phyloP scores from a whole-genome alignment of 2,797 vertebrate species.

The Micropoecilia bifurca region DNA sequence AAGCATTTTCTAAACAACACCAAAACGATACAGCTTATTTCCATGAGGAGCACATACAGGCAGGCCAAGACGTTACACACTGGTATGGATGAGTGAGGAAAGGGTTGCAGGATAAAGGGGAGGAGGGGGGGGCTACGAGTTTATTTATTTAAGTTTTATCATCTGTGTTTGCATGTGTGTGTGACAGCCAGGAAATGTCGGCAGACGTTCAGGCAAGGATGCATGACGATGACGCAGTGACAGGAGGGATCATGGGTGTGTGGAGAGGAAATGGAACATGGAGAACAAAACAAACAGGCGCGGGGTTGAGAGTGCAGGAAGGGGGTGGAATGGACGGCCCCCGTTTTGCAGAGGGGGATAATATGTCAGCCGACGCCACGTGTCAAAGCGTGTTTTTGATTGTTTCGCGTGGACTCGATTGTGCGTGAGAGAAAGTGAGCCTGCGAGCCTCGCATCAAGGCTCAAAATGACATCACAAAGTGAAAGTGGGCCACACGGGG shows the following conservation, averaged over 20 bases:
- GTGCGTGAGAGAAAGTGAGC: slow-evolving; percentile 30
- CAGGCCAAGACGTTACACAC: slow-evolving; percentile 22
- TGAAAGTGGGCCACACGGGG: slow-evolving; percentile 36
- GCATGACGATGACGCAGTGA: slow-evolving; percentile 68
- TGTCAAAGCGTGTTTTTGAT: slow-evolving; percentile 47
- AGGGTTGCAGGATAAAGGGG: slow-evolving; percentile 14
- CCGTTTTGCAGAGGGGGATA: slow-evolving; percentile 48
- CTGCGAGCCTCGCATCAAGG: slow-evolving; percentile 34
- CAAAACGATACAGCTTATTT: slow-evolving; percentile 29
- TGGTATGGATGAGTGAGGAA: slow-evolving; percentile 19
- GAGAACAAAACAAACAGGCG: slow-evolving; percentile 74
- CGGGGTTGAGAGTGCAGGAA: not conserved
- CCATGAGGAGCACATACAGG: slow-evolving; percentile 25
- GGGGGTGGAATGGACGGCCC: slow-evolving; percentile 34
- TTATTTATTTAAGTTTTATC: slow-evolving; percentile 49
- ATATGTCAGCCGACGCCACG: slow-evolving; percentile 61
- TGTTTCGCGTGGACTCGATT: slow-evolving; percentile 25
- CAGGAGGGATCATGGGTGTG: slow-evolving; percentile 63
- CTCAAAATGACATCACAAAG: slow-evolving; percentile 54
- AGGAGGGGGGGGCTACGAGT: slow-evolving; percentile 35
- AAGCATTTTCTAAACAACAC: slow-evolving; percentile 21
- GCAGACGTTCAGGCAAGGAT: slow-evolving; percentile 55
- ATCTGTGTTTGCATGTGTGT: slow-evolving; percentile 11
- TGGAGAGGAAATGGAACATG: slow-evolving; percentile 76
- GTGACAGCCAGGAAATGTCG: slow-evolving; percentile 43